A percentile compares a stretch with the other conserved stretches of the same genome.
These are phyloP conservation scores for Brachyrhaphis roseni DNA, from an alignment of 2,797 vertebrate genomes.

Conservation along the genomic window DNA sequence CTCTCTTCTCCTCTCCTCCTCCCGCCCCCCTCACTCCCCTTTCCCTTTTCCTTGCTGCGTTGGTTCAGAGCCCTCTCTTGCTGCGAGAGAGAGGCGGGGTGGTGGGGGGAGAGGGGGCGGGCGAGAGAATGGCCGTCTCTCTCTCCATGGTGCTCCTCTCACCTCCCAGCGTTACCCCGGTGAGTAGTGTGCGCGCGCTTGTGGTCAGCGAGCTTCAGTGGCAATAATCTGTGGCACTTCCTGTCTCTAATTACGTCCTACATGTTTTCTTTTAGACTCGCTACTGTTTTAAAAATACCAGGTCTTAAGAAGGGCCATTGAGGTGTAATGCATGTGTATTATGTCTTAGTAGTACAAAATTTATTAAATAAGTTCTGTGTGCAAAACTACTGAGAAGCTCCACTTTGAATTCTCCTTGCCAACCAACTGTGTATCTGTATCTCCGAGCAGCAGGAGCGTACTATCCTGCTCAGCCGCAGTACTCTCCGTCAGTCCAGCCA, in stretches of 20 bases:
- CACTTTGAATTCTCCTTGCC: not conserved
- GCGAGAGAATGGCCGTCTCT: constrained; percentile 85
- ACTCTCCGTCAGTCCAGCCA: constrained; percentile 86
- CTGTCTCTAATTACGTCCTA: constrained; percentile 38
- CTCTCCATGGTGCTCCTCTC: constrained; percentile 86
- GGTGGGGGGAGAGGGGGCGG: constrained; percentile 84
- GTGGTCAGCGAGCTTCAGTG: constrained; percentile 69
- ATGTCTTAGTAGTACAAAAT: not conserved
- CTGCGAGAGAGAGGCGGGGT: constrained; percentile 86
- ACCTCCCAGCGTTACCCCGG: constrained; percentile 87
- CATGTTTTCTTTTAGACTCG: constrained; percentile 3
- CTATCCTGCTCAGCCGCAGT: constrained; percentile 90
- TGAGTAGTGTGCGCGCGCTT: constrained; percentile 83
- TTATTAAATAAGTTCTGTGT: not conserved
- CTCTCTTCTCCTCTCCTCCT: constrained; percentile 72
- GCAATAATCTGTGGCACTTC: constrained; percentile 57
- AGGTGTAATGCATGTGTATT: not conserved
- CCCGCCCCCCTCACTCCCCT: constrained; percentile 66
- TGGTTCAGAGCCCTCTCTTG: constrained; percentile 86
- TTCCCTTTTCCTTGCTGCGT: constrained; percentile 76
- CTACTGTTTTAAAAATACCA: not conserved
- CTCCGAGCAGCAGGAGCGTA: constrained; percentile 87
- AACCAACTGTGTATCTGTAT: not conserved
- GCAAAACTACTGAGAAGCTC: not conserved
- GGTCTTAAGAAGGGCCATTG: no score